A percentile compares a stretch with the other conserved stretches of the same genome.
Evolutionary conservation across 2,797 vertebrate species (phyloP).

Genomic region (Echiichthys vipera): DNA sequence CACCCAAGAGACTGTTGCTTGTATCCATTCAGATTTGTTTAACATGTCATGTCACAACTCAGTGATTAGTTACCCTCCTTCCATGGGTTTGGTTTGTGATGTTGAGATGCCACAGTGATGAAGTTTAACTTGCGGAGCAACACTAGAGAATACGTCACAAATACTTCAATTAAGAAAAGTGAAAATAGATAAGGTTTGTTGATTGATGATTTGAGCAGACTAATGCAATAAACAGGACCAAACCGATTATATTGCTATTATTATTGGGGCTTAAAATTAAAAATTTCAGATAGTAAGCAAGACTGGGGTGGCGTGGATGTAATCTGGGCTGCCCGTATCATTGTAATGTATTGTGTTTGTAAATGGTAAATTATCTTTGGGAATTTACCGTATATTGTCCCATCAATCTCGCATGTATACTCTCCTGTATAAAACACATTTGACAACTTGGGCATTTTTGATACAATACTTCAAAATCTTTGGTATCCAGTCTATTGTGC

Average conservation of each 20-base stretch:
- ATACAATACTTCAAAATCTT: slow-evolving; percentile 50
- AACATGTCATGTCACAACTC: neutral
- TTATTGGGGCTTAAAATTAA: neutral
- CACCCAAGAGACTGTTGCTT: neutral
- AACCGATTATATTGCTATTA: slow-evolving; percentile 1
- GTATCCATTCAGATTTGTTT: neutral
- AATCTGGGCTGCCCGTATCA: neutral
- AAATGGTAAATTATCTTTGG: neutral
- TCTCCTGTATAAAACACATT: slow-evolving; percentile 16
- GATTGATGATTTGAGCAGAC: slow-evolving; percentile 2
- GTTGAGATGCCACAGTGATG: neutral
- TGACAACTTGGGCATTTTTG: slow-evolving; percentile 8
- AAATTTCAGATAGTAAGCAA: neutral
- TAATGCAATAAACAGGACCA: neutral
- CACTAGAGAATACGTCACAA: neutral
- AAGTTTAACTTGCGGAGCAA: neutral
- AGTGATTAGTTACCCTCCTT: neutral
- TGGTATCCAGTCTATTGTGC: slow-evolving; percentile 46
- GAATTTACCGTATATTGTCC: neutral
- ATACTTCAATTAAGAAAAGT: slow-evolving; percentile 9
- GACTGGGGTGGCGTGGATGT: neutral
- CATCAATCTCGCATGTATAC: neutral
- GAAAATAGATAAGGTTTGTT: neutral
- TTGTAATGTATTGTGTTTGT: neutral
- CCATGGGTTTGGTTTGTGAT: neutral